Conservation (phyloP, 2,113 vertebrate species). For the Eptatretus burgeri region DNA sequence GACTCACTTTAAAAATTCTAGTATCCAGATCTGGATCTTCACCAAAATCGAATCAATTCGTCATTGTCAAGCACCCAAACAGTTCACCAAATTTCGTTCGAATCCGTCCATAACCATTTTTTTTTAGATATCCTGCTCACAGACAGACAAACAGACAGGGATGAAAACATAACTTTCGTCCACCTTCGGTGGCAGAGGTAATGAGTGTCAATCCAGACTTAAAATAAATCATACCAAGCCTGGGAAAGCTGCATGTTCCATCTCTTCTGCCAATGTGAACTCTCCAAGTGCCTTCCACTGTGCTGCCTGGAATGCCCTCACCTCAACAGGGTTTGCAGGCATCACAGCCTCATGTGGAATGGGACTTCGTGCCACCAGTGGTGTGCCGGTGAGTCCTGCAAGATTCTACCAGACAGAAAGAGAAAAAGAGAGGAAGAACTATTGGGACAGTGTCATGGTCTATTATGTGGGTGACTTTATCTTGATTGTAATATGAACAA, state of each 20-base stretch:
- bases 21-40: no score
- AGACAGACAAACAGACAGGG: no score
- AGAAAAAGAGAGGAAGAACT: constrained; percentile 18
- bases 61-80: no score
- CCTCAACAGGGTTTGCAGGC: constrained; percentile 85
- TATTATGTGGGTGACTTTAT: constrained; percentile 20
- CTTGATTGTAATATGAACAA: constrained; percentile 22
- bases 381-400: constrained; percentile 93
- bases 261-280: constrained; percentile 97
- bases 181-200: no score
- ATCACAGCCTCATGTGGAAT: constrained; percentile 90
- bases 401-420: constrained; percentile 49
- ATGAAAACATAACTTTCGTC: no score
- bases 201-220: no score
- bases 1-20: no score
- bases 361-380: constrained; percentile 90
- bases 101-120: no score
- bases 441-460: constrained; percentile 18
- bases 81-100: no score
- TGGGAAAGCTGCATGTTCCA: constrained; percentile 78
- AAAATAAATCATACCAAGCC: not conserved
- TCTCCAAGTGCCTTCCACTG: constrained; percentile 98
- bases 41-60: no score
- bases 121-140: no score
- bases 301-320: constrained; percentile 78